These are phyloP conservation scores for Dolichallabes microphthalmus DNA, from an alignment of 2,113 vertebrate species.

Conservation along the genomic window DNA sequence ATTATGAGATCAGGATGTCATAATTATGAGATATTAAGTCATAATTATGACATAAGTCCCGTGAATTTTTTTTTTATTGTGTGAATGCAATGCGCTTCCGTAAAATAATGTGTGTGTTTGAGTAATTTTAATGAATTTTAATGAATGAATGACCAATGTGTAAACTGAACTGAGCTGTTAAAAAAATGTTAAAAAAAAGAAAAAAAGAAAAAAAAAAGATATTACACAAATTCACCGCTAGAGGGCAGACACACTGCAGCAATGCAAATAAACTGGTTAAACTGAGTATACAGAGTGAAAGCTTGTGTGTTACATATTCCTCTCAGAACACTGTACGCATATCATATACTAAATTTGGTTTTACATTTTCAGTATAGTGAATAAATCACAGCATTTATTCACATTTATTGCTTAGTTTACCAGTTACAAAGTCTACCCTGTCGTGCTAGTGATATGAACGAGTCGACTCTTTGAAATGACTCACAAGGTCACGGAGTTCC, in stretches of 20 bases:
- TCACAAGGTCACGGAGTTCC: too few species aligned
- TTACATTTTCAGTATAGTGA: not conserved
- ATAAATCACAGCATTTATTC: not conserved
- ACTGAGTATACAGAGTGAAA: not conserved
- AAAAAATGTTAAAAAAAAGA: not conserved
- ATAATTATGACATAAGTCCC: too few species aligned
- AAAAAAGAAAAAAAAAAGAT: not conserved
- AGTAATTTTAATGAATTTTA: too few species aligned
- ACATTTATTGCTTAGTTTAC: not conserved
- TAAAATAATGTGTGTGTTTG: too few species aligned
- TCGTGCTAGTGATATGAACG: not conserved
- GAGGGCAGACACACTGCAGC: constrained; percentile 6
- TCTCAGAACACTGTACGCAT: not conserved
- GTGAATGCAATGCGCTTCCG: too few species aligned
- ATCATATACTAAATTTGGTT: not conserved
- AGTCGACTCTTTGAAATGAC: not conserved
- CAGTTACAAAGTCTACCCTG: not conserved
- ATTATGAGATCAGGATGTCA: too few species aligned
- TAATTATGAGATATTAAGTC: too few species aligned
- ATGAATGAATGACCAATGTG: too few species aligned
- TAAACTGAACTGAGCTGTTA: not conserved
- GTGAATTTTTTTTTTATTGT: too few species aligned
- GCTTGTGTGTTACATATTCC: not conserved
- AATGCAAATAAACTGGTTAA: not conserved
- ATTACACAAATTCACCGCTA: not conserved